Conservation (phyloP, 2,888 invertebrate species). For the Pilophorus perplexus region DNA sequence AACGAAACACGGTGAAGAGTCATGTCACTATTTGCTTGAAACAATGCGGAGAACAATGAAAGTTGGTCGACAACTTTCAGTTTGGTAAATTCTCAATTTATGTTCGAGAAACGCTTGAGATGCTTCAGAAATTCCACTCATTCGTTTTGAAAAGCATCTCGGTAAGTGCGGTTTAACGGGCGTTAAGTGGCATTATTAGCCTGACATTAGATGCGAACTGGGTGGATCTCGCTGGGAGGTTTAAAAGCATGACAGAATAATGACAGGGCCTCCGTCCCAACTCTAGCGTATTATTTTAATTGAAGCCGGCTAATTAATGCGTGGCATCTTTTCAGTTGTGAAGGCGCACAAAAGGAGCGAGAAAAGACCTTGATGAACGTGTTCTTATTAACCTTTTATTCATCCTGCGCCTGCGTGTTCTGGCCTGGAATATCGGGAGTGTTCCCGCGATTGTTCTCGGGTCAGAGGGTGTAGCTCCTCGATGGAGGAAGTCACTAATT, state of each 20-base stretch:
- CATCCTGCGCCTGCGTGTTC: neutral
- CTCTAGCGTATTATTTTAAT: conserved; percentile 29
- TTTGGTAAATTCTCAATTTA: no score
- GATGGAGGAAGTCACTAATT: conserved; percentile 24
- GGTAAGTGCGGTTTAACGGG: no score
- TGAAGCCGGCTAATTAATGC: conserved; percentile 17
- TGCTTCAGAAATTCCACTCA: no score
- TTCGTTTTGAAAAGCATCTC: no score
- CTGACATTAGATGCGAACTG: neutral
- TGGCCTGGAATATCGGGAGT: neutral
- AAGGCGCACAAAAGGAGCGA: conserved; percentile 11
- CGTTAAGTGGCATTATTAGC: no score
- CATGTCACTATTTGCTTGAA: no score
- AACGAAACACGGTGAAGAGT: no score
- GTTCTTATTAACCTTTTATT: conserved; percentile 27
- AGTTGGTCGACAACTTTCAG: no score
- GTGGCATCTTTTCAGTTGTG: conserved; percentile 11
- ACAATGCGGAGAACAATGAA: no score
- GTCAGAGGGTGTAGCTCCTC: conserved; percentile 24
- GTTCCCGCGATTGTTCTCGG: conserved; percentile 30
- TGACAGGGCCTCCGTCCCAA: conserved; percentile 10
- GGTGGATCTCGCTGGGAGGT: neutral
- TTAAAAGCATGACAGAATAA: conserved; percentile 19
- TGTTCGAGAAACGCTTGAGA: no score
- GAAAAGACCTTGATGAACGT: conserved; percentile 33